Evolutionary conservation across 2,888 invertebrate genomes (phyloP), one percentile per base, ranked within the genome.

Genomic region (Ochropacha duplaris): DNA sequence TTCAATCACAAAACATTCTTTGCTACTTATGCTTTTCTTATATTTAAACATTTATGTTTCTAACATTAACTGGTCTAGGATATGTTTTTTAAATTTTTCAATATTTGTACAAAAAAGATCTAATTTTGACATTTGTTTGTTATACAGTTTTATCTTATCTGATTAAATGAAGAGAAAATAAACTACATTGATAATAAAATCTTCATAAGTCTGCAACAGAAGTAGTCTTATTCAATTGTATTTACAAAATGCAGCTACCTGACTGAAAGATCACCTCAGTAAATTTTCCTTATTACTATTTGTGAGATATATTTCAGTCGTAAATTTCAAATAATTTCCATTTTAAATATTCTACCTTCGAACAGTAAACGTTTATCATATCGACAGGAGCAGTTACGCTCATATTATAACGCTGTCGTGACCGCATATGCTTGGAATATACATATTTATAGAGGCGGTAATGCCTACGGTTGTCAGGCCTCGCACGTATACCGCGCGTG

Each of bases 401-500:
- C 63, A 71, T 76, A 77, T 76, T 76, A 76, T 77, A 77, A 82
- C 79, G 69, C 68, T 72, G 65, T 72, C 75, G 77, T 78, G 76
- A 77, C 72, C 72, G 66, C 65, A 65, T 71, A 69, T 64, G 63
- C 69, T 64, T 68, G 56, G 60, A 71, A 66, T 74, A 79, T 52
- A 34, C 19, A 79, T 79, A 81, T 80, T 78, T 83, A 80, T 78
- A 72, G 69, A 60, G 57, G 62, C 59, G 66, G 77, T 76, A 77
- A 78, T 76, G 72, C 78, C 70, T 69, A 72, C 60, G 51, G 74
- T 84, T 84, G 75, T 74, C 65, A 86, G 66, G 74, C 81, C 55
- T 65, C 74, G 80, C 86, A 86, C 84, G 86, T 85, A 78, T 74
- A 60, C 63, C 61, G 74, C 71, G 77, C 81, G 83, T 83, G 83